Conservation (phyloP, 1,140 invertebrate genomes). For the Brachionus koreanus region DNA sequence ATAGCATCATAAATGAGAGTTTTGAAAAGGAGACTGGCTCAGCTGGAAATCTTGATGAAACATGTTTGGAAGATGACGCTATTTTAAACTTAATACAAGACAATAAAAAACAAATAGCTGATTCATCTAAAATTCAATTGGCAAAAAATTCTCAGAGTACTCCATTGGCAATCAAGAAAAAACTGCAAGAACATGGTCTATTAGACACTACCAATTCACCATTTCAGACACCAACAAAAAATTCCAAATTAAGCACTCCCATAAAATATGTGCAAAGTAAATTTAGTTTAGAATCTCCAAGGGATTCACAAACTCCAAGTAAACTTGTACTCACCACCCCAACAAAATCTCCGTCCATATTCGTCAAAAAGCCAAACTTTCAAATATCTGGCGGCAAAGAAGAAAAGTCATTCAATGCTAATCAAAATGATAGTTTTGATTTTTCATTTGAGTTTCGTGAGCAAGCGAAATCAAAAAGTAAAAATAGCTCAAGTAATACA, state of each 20-base stretch:
- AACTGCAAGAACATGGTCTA: conserved; percentile 34
- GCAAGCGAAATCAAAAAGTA: neutral
- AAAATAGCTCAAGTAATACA: neutral
- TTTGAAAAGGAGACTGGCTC: neutral
- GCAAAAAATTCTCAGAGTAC: conserved; percentile 3
- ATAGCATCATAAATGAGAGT: conserved; percentile 18
- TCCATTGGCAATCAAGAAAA: conserved; percentile 15
- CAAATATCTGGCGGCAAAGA: neutral
- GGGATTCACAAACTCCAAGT: neutral
- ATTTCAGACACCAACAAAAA: neutral
- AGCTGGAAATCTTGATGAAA: neutral
- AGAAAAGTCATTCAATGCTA: neutral
- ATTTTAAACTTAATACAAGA: neutral
- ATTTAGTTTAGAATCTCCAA: conserved; percentile 32
- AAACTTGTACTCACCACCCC: conserved; percentile 29
- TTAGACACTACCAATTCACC: conserved; percentile 39
- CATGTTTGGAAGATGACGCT: neutral
- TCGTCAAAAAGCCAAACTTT: conserved; percentile 21
- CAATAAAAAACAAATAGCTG: neutral
- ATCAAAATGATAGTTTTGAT: conserved; percentile 33
- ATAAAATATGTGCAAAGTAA: conserved; percentile 40
- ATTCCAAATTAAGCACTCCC: neutral
- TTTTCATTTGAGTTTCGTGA: conserved; percentile 33
- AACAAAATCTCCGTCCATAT: conserved; percentile 32
- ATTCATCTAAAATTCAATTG: neutral